These are phyloP conservation scores for Coptotermes formosanus DNA, from an alignment of 1,140 invertebrate genomes.

Conservation along the genomic window DNA sequence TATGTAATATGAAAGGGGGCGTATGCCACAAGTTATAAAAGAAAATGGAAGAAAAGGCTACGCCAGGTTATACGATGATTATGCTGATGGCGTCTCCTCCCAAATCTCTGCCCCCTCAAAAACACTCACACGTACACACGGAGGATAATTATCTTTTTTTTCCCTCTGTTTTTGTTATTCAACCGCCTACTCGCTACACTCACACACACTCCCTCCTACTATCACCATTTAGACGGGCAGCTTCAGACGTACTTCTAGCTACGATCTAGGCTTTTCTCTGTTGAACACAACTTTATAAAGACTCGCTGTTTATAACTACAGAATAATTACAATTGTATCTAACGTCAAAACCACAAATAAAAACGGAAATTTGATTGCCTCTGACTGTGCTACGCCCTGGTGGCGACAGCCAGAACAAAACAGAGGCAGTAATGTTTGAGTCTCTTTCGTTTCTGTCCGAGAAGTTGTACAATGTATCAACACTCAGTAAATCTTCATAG, in stretches of 20 bases:
- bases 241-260: not conserved
- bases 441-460: not conserved
- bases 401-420: not conserved
- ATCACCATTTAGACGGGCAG: not conserved
- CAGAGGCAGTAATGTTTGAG: not conserved
- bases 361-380: not conserved
- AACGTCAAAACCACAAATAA: not conserved
- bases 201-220: not conserved
- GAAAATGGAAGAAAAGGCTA: not conserved
- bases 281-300: not conserved
- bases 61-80: not conserved
- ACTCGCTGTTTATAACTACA: not conserved
- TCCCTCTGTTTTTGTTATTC: not conserved
- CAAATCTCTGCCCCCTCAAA: slow-evolving; percentile 1
- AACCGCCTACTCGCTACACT: not conserved
- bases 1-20: not conserved
- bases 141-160: not conserved
- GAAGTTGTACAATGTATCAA: not conserved
- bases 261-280: not conserved
- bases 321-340: not conserved
- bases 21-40: not conserved
- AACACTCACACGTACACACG: slow-evolving; percentile 4
- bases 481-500: not conserved
- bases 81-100: not conserved
- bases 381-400: slow-evolving; percentile 15